These are phyloP conservation scores for Drosophila mayri DNA, from an alignment of 1,140 invertebrate species.

Conservation along the genomic window DNA sequence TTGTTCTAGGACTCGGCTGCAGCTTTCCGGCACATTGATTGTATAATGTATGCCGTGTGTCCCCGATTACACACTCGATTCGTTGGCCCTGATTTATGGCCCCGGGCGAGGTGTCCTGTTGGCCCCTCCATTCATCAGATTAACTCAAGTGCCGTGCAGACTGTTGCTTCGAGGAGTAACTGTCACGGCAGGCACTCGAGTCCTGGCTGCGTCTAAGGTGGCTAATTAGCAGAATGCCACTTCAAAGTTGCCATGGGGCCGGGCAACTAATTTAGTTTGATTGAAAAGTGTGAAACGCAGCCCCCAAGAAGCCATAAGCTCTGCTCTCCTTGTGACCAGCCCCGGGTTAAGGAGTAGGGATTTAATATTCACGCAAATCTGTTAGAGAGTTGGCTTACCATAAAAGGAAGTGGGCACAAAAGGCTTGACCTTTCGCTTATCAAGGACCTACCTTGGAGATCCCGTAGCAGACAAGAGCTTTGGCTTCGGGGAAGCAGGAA, in stretches of 20 bases:
- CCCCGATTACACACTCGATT: slow-evolving; percentile 21
- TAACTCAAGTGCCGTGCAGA: neutral
- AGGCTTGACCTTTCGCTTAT: slow-evolving; percentile 6
- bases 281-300: slow-evolving; percentile 26
- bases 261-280: slow-evolving; percentile 33
- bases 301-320: neutral
- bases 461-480: neutral
- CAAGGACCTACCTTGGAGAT: neutral
- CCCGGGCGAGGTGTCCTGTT: neutral
- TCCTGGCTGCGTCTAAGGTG: neutral
- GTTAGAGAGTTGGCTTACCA: neutral
- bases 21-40: slow-evolving; percentile 33
- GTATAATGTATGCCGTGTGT: slow-evolving; percentile 39
- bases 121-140: slow-evolving; percentile 15
- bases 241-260: slow-evolving; percentile 29
- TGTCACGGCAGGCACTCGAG: neutral
- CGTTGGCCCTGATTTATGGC: slow-evolving; percentile 37
- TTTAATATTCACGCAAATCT: neutral
- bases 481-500: no score
- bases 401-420: slow-evolving; percentile 6
- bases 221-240: slow-evolving; percentile 24
- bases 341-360: no score
- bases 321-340: neutral
- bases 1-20: slow-evolving; percentile 24
- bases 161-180: slow-evolving; percentile 9